A percentile compares a stretch with the other conserved stretches of the same genome.
These are phyloP conservation scores for Cochlearius cochlearius DNA, from an alignment of 2,113 vertebrate species.

Conservation along the genomic window DNA sequence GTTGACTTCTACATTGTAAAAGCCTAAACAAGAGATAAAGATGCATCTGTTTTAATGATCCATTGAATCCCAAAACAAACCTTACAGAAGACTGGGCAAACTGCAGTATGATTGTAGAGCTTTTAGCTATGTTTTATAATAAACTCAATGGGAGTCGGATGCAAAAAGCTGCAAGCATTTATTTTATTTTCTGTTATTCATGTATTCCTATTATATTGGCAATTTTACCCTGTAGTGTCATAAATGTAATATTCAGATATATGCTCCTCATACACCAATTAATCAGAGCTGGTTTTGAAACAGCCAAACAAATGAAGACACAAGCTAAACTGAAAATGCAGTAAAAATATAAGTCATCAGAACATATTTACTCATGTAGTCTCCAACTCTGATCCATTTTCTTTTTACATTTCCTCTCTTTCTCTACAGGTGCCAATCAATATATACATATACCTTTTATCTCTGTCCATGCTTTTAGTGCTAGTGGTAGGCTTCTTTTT, in stretches of 20 bases:
- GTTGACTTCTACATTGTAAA: not conserved
- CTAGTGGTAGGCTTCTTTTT: not conserved
- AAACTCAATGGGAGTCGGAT: not conserved
- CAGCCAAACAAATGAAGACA: not conserved
- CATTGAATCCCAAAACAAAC: not conserved
- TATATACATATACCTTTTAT: not conserved
- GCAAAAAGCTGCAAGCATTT: not conserved
- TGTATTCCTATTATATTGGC: not conserved
- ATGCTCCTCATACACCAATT: not conserved
- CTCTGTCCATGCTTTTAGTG: not conserved
- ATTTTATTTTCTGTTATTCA: not conserved
- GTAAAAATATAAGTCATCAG: not conserved
- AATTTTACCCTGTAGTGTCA: not conserved
- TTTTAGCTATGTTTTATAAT: slow-evolving; percentile 18
- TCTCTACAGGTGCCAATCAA: not conserved
- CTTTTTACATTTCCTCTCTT: not conserved
- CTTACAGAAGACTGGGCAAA: slow-evolving; percentile 3
- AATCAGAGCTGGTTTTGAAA: not conserved
- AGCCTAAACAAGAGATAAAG: slow-evolving; percentile 18
- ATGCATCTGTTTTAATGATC: slow-evolving; percentile 23
- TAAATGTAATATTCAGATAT: not conserved
- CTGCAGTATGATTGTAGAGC: not conserved
- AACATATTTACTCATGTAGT: not conserved
- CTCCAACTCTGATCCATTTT: not conserved
- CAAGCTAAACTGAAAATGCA: not conserved